Conservation (phyloP, 64 coral and sea anemone genomes). For the Dendrophyllia cribrosa region DNA sequence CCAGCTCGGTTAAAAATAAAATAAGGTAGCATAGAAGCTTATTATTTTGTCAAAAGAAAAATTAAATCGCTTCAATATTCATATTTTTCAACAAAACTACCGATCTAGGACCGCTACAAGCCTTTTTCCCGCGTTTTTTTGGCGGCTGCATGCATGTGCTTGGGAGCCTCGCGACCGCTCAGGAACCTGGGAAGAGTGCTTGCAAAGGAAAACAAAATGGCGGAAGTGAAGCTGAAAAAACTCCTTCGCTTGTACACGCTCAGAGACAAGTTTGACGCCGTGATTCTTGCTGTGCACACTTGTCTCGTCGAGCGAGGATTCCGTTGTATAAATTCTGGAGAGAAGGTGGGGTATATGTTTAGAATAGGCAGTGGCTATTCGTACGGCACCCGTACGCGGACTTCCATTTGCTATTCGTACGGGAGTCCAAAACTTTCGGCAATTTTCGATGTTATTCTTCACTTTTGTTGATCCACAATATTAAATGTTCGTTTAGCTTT, state of each 20-base stretch:
- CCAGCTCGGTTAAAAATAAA: not conserved
- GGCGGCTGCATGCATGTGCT: not conserved
- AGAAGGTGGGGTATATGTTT: slow-evolving; percentile 32
- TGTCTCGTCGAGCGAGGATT: slow-evolving; percentile 64
- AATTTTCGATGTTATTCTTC: too few relatives aligned
- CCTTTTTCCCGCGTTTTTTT: slow-evolving; percentile 66
- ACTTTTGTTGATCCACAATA: too few relatives aligned
- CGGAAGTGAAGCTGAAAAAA: slow-evolving; percentile 75
- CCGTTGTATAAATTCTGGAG: slow-evolving; percentile 65
- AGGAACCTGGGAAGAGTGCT: not conserved
- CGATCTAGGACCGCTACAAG: not conserved
- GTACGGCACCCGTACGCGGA: too few relatives aligned
- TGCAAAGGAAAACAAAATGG: slow-evolving; percentile 23
- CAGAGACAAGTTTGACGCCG: slow-evolving; percentile 66
- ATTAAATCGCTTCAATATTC: not conserved
- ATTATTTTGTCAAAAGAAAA: not conserved
- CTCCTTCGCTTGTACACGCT: slow-evolving; percentile 47
- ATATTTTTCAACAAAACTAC: too few relatives aligned
- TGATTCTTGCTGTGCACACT: slow-evolving; percentile 59
- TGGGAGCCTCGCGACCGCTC: too few relatives aligned
- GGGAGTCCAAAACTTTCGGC: too few relatives aligned
- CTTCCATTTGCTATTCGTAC: too few relatives aligned
- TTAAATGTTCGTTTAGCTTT: too few relatives aligned
- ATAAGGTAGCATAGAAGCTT: not conserved
- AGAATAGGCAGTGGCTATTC: too few relatives aligned